These are phyloP conservation scores for Trissolcus japonicus DNA, from an alignment of 2,888 invertebrate species.

Conservation along the genomic window DNA sequence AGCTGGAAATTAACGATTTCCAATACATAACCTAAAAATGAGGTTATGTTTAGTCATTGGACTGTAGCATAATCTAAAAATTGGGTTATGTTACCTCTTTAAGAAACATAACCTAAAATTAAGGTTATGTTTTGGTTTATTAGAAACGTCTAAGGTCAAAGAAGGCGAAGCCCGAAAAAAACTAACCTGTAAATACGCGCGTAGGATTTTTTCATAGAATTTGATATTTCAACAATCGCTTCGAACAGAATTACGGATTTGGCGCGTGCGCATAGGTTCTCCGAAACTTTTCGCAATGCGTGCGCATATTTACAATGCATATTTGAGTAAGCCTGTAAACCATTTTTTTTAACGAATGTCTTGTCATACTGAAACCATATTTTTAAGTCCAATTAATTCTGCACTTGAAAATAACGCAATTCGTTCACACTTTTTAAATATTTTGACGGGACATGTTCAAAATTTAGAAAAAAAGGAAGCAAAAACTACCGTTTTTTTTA, in stretches of 20 bases:
- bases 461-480: no score
- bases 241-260: slow-evolving; percentile 40
- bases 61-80: no score
- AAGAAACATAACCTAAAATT: no score
- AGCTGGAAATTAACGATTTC: no score
- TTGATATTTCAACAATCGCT: slow-evolving; percentile 56
- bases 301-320: slow-evolving; percentile 52
- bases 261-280: slow-evolving; percentile 10
- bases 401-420: not conserved
- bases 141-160: not conserved
- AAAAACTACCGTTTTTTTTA: no score
- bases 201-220: slow-evolving; percentile 55
- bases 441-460: not conserved
- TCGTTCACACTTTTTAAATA: not conserved
- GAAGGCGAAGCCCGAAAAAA: not conserved
- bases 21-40: no score
- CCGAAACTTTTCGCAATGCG: slow-evolving; percentile 16
- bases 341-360: not conserved
- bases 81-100: no score
- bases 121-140: not conserved
- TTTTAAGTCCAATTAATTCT: not conserved
- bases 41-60: no score
- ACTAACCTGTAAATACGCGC: slow-evolving; percentile 51
- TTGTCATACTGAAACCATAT: no score
- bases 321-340: slow-evolving; percentile 4